Percentiles rank a stretch among this genome's conserved stretches.
These are phyloP conservation scores for Spea hammondii DNA, from an alignment of 2,797 vertebrate species.

Conservation along the genomic window DNA sequence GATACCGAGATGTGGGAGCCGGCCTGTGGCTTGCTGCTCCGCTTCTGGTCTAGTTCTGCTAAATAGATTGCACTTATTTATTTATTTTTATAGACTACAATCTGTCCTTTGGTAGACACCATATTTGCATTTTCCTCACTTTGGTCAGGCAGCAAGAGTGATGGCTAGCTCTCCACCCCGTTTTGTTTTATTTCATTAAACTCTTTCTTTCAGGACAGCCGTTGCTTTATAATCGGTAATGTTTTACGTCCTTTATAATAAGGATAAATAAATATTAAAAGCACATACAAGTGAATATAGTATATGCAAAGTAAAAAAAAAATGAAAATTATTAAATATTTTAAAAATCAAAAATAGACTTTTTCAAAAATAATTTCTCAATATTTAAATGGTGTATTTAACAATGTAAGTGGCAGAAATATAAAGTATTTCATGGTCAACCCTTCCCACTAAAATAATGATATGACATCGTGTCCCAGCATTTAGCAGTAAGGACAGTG, in stretches of 20 bases:
- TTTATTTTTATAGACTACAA: conserved; percentile 52
- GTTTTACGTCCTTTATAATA: background rate
- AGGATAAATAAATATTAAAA: too few relatives aligned
- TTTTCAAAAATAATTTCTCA: too few relatives aligned
- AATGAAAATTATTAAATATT: too few relatives aligned
- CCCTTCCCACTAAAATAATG: too few relatives aligned
- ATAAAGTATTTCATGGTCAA: too few relatives aligned
- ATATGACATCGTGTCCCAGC: too few relatives aligned
- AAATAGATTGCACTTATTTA: conserved; percentile 20
- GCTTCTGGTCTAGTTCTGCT: background rate
- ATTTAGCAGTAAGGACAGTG: too few relatives aligned
- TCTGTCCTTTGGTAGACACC: conserved; percentile 40
- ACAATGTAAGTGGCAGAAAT: too few relatives aligned
- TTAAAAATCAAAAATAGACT: too few relatives aligned
- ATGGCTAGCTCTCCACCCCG: conserved; percentile 43
- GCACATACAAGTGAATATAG: too few relatives aligned
- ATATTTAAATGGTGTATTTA: too few relatives aligned
- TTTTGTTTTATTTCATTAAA: conserved; percentile 40
- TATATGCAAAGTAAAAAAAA: too few relatives aligned
- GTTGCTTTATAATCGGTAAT: background rate
- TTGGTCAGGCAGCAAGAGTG: conserved; percentile 46
- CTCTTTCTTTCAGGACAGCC: background rate
- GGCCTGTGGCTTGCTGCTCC: background rate
- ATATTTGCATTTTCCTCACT: conserved; percentile 52
- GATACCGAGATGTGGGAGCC: background rate